phyloP scores from a whole-genome alignment of 1,140 invertebrate species.

The Drosophila subobscura region DNA sequence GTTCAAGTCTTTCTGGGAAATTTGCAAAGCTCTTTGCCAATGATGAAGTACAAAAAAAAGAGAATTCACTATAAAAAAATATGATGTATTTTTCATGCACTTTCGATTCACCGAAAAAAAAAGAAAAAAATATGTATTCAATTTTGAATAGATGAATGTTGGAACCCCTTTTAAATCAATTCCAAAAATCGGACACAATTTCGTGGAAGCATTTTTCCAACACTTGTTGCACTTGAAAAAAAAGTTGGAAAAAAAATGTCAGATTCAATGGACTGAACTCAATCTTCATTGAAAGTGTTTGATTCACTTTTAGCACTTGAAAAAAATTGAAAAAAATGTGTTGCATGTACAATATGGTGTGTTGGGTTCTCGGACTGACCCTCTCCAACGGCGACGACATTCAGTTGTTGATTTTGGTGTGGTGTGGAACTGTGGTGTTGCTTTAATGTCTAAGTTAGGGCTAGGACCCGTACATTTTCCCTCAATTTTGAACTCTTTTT shows the following conservation, averaged over 20 bases:
- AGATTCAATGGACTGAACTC: constrained; percentile 11
- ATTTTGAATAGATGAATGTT: constrained; percentile 7
- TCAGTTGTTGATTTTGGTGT: constrained; percentile 17
- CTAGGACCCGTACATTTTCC: constrained; percentile 26
- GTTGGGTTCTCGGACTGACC: no score
- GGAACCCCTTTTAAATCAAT: constrained; percentile 3
- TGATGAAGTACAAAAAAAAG: constrained; percentile 17
- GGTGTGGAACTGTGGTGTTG: neutral
- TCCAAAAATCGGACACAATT: constrained; percentile 19
- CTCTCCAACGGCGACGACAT: constrained; percentile 21
- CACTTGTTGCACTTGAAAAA: constrained; percentile 50
- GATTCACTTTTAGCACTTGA: constrained; percentile 25
- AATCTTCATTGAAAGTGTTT: neutral
- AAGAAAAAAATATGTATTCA: constrained; percentile 44
- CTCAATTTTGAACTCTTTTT: constrained; percentile 17
- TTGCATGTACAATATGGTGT: no score
- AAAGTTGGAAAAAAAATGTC: constrained; percentile 11
- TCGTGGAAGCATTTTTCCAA: constrained; percentile 1
- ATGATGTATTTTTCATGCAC: constrained; percentile 37
- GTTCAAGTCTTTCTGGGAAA: constrained; percentile 4
- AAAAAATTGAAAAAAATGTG: constrained; percentile 24
- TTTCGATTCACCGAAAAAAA: constrained; percentile 59
- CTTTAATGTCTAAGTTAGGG: constrained; percentile 47
- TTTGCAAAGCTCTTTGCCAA: constrained; percentile 10
- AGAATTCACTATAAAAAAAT: constrained; percentile 36